phyloP scores from a whole-genome alignment of 2,888 invertebrate species.

The Amblyjoppa proteus region DNA sequence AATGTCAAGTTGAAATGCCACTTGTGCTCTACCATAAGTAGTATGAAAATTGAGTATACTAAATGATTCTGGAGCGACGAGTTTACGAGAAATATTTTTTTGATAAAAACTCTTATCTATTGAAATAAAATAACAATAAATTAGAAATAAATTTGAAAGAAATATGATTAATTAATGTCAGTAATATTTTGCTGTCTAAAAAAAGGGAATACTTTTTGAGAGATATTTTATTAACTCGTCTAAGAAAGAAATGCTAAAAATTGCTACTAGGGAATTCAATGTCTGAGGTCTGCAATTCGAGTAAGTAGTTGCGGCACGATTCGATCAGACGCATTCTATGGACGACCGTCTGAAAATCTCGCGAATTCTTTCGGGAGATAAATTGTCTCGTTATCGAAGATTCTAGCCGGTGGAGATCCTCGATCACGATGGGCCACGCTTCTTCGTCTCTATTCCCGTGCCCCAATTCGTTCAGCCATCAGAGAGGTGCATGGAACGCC shows the following conservation, averaged over 20 bases:
- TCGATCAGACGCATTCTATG: not conserved
- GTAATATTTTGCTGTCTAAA: too few species aligned
- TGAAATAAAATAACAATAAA: too few species aligned
- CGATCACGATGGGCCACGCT: not conserved
- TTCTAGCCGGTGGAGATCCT: not conserved
- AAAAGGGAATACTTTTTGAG: too few species aligned
- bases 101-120: too few species aligned
- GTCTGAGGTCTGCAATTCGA: not conserved
- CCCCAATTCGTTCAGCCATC: not conserved
- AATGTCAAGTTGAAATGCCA: too few species aligned
- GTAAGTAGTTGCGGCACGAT: constrained; percentile 10
- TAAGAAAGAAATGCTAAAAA: not conserved
- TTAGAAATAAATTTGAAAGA: not conserved
- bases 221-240: too few species aligned
- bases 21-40: too few species aligned
- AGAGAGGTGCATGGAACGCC: not conserved
- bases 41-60: too few species aligned
- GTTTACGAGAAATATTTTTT: too few species aligned
- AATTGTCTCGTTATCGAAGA: not conserved
- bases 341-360: not conserved
- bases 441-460: not conserved
- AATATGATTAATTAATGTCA: not conserved
- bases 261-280: not conserved
- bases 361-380: not conserved
- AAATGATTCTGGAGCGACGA: too few species aligned